Evolutionary conservation across 2,113 vertebrate species (phyloP).

Genomic region (Rutilus rutilus): DNA sequence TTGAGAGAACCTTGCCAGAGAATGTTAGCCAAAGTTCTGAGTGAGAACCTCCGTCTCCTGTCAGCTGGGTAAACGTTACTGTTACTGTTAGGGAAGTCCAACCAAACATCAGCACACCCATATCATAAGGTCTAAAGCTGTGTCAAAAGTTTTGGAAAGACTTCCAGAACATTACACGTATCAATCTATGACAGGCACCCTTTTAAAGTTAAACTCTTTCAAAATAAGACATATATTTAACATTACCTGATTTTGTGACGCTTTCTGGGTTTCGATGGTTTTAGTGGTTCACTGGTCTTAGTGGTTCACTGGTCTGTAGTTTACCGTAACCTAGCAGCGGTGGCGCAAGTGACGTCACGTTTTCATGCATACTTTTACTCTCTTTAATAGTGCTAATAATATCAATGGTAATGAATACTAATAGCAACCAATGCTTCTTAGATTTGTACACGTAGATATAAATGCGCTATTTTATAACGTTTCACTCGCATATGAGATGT

Average conservation of each 20-base stretch:
- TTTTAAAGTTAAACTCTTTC: not conserved
- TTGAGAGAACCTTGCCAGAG: too few relatives aligned
- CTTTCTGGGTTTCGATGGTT: not conserved
- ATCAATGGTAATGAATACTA: not conserved
- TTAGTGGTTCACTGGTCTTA: not conserved
- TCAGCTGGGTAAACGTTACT: too few relatives aligned
- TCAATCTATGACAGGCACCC: not conserved
- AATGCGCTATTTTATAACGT: not conserved
- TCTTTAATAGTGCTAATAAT: not conserved
- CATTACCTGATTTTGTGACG: not conserved
- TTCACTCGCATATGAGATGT: not conserved
- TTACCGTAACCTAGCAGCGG: constrained; percentile 65
- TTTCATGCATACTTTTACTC: not conserved
- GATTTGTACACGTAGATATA: not conserved
- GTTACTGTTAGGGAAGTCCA: not conserved
- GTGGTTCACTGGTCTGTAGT: constrained; percentile 22
- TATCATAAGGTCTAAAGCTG: not conserved
- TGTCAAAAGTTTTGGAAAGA: not conserved
- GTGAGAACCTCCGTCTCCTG: too few relatives aligned
- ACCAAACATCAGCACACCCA: not conserved
- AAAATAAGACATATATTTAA: not conserved
- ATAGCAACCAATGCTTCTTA: not conserved
- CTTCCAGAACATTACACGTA: not conserved
- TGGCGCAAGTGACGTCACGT: not conserved
- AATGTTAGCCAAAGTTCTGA: too few relatives aligned